Evolutionary conservation across 2,888 invertebrate species (phyloP).

Genomic region (Ichneumon xanthorius): DNA sequence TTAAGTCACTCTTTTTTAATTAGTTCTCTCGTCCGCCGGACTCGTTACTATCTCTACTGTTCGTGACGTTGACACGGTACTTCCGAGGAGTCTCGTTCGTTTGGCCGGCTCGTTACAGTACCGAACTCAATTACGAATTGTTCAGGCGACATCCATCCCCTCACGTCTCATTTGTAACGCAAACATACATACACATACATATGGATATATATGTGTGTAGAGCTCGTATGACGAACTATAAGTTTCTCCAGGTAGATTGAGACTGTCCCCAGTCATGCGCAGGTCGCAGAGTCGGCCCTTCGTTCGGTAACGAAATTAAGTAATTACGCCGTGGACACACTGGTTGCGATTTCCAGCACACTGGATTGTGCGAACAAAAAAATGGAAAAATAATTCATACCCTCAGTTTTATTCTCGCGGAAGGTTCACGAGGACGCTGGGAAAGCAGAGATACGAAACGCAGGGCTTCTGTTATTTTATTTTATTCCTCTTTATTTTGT

Average conservation of each 20-base stretch:
- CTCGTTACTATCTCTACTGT: constrained; percentile 18
- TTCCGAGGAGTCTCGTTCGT: background rate
- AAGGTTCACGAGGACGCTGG: no score
- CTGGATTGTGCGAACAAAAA: background rate
- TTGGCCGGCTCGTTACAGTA: constrained; percentile 13
- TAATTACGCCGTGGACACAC: background rate
- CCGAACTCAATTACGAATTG: constrained; percentile 40
- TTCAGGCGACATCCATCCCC: background rate
- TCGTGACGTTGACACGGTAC: constrained; percentile 18
- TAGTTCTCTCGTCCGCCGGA: background rate
- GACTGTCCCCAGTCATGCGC: background rate
- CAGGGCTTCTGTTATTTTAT: no score
- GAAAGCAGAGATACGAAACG: no score
- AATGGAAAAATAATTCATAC: background rate
- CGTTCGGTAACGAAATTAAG: constrained; percentile 47
- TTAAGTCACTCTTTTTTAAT: constrained; percentile 31
- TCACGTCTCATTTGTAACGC: background rate
- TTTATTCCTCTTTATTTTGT: no score
- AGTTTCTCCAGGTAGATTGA: background rate
- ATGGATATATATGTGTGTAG: background rate
- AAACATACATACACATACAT: background rate
- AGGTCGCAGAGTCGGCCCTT: background rate
- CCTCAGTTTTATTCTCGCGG: no score
- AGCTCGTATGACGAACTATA: background rate
- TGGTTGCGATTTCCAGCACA: background rate